A percentile compares a stretch with the other conserved stretches of the same genome.
phyloP scores from a whole-genome alignment of 2,888 invertebrate species.

The Limnephilus rhombicus region DNA sequence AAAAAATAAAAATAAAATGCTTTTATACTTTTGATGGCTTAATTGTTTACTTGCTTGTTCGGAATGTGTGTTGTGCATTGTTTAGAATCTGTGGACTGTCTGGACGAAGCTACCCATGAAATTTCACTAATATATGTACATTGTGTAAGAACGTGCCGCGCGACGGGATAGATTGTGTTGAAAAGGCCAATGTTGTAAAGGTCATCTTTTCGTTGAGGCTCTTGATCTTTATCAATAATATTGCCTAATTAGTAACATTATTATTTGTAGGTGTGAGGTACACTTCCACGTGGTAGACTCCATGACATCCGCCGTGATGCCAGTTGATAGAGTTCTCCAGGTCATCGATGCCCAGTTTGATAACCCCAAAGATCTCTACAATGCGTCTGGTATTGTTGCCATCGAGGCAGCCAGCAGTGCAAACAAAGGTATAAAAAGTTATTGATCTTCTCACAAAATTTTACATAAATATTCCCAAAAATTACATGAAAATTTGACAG shows the following conservation, averaged over 20 bases:
- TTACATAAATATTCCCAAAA: neutral
- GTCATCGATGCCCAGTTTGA: constrained; percentile 92
- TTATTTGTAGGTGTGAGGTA: constrained; percentile 85
- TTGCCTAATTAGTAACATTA: neutral
- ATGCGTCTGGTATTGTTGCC: constrained; percentile 75
- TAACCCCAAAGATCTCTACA: constrained; percentile 83
- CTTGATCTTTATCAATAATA: neutral
- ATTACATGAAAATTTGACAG: neutral
- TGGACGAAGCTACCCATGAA: too few species aligned
- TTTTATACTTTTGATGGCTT: too few species aligned
- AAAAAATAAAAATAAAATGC: too few species aligned
- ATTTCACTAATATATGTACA: too few species aligned
- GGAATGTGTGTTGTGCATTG: too few species aligned
- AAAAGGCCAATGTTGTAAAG: too few species aligned
- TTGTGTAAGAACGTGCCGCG: too few species aligned
- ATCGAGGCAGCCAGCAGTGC: constrained; percentile 73
- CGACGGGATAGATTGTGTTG: too few species aligned
- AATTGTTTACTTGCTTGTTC: too few species aligned
- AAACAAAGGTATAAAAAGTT: constrained; percentile 71
- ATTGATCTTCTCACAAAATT: neutral
- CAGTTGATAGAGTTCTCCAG: constrained; percentile 88
- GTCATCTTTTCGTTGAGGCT: neutral
- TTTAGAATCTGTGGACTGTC: too few species aligned
- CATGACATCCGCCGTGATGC: constrained; percentile 84
- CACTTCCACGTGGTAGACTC: constrained; percentile 90